Evolutionary conservation across 2,888 invertebrate species (phyloP).

Genomic region (Phaedon cochleariae): DNA sequence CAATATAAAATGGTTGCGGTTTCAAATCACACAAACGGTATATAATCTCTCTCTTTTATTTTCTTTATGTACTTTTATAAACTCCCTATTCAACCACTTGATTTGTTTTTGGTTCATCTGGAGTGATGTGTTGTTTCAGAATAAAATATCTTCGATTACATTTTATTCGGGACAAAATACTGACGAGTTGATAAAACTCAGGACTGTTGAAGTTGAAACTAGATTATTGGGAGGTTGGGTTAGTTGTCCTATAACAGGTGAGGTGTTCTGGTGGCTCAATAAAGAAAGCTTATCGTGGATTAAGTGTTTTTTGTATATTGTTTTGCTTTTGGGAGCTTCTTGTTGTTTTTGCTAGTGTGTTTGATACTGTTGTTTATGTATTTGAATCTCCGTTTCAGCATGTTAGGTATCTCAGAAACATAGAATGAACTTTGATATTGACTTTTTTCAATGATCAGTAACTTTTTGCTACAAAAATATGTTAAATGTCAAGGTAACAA

Average conservation of each 20-base stretch:
- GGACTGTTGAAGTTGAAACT: slow-evolving; percentile 88
- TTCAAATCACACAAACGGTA: too few species aligned
- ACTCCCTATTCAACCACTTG: too few species aligned
- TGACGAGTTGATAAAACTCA: slow-evolving; percentile 83
- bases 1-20: too few species aligned
- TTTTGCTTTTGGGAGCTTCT: neutral
- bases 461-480: too few species aligned
- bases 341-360: neutral
- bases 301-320: slow-evolving; percentile 8
- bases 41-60: too few species aligned
- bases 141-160: slow-evolving; percentile 86
- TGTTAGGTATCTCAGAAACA: too few species aligned
- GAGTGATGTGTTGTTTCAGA: slow-evolving; percentile 67
- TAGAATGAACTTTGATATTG: too few species aligned
- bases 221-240: slow-evolving; percentile 84
- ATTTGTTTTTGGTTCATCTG: neutral
- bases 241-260: slow-evolving; percentile 81
- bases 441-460: too few species aligned
- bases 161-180: slow-evolving; percentile 84
- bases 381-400: neutral
- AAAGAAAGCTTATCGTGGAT: neutral
- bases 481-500: too few species aligned
- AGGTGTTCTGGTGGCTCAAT: slow-evolving; percentile 31
- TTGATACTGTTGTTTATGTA: neutral
- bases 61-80: too few species aligned